Percentiles rank a stretch among this genome's conserved stretches.
Conservation (phyloP, 1,140 invertebrate genomes). For the Chironomus tepperi region DNA sequence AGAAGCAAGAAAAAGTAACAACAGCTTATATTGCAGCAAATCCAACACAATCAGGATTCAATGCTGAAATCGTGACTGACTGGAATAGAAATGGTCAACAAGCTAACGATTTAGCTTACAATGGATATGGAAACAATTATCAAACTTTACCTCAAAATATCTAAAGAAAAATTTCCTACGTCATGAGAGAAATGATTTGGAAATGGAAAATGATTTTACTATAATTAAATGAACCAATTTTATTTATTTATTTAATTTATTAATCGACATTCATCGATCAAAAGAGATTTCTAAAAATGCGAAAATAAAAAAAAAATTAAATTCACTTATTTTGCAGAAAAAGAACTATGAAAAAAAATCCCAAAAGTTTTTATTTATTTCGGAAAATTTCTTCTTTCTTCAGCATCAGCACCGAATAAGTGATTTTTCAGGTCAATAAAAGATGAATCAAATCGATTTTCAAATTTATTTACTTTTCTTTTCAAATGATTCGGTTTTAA, state of each 20-base stretch:
- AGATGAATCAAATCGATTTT: neutral
- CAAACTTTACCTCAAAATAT: constrained; percentile 37
- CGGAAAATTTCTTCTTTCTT: neutral
- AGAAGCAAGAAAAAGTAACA: constrained; percentile 41
- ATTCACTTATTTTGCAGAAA: neutral
- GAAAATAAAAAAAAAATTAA: constrained; percentile 5
- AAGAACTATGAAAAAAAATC: neutral
- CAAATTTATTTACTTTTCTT: constrained; percentile 6
- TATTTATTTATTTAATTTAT: constrained; percentile 2
- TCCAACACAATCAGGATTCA: constrained; percentile 28
- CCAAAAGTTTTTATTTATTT: neutral
- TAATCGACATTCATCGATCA: neutral
- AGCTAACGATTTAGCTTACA: constrained; percentile 37
- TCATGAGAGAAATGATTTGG: neutral
- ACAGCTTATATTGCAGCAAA: constrained; percentile 40
- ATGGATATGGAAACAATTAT: constrained; percentile 29
- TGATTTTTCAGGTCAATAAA: neutral
- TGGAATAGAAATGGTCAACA: constrained; percentile 40
- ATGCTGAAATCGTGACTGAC: constrained; percentile 39
- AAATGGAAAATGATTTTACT: neutral
- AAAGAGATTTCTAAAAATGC: neutral
- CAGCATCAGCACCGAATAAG: neutral
- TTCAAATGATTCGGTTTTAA: constrained; percentile 14
- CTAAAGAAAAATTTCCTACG: neutral
- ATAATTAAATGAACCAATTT: constrained; percentile 1